Evolutionary conservation across 2,797 vertebrate genomes (phyloP).

Genomic region (Rhinophrynus dorsalis): DNA sequence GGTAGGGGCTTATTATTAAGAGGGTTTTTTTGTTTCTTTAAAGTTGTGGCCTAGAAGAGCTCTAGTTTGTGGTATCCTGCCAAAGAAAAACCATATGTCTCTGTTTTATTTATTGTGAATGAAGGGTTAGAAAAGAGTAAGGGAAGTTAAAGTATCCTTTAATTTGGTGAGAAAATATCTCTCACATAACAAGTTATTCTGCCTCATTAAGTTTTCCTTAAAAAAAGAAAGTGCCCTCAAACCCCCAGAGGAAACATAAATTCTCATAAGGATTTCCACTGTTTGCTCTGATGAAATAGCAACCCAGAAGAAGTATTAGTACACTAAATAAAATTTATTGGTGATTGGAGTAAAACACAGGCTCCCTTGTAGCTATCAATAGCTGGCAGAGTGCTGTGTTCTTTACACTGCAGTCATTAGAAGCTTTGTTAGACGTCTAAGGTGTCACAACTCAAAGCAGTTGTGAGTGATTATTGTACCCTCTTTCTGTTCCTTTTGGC

Average conservation of each 20-base stretch:
- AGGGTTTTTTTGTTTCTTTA: not conserved
- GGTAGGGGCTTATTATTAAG: no score
- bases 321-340: constrained; percentile 63
- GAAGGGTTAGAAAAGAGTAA: not conserved
- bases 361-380: constrained; percentile 31
- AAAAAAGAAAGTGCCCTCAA: constrained; percentile 45
- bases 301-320: constrained; percentile 43
- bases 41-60: not conserved
- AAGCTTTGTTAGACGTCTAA: not conserved
- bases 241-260: constrained; percentile 63
- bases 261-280: constrained; percentile 61
- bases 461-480: constrained; percentile 12
- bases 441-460: constrained; percentile 5
- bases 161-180: constrained; percentile 64
- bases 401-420: not conserved
- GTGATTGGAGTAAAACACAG: constrained; percentile 44
- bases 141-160: constrained; percentile 53
- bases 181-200: constrained; percentile 62
- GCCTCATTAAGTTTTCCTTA: constrained; percentile 62
- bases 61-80: not conserved
- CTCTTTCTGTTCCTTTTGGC: constrained; percentile 16
- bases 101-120: not conserved
- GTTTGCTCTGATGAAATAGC: constrained; percentile 62
- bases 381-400: not conserved
- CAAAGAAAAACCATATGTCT: not conserved